Evolutionary conservation across 2,888 invertebrate species (phyloP), one percentile per base, ranked within the genome.

Genomic region (Nudaria mundana): DNA sequence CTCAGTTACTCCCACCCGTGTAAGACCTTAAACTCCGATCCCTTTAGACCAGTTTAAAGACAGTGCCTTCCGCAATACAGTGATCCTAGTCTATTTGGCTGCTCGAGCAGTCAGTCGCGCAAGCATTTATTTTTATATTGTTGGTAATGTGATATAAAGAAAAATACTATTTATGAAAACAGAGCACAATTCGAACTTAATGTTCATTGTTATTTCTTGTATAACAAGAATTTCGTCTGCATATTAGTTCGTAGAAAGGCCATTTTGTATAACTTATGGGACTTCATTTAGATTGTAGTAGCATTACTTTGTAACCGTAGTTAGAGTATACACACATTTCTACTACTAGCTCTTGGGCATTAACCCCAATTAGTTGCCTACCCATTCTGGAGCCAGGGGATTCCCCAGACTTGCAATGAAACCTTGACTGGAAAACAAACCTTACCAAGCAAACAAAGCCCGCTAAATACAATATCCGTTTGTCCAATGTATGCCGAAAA

Each of bases 121-220:
- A 65, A 85, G 87, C 87, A 88, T 88, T 88, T 88, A 88, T 87
- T 86, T 87, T 86, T 82, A 78, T 83, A 82, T 77, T 79, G 79
- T 85, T 83, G 73, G 61, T 72, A 63, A 65, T 70, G 79, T 78
- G 77, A 79, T 78, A 74, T 60, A 60, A 62, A 63, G 51, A 68
- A 59, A 63, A 64, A 69, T n/a, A n/a, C 62, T 73, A 71, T 72
- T 72, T 59, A 66, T 64, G 57, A 54, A 58, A 55, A 63, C 58
- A 65, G 65, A 73, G 69, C 77, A 77, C 72, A 65, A 62, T 54
- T 57, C 44, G 60, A 60, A 51, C 54, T 41, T 44, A 55, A 58
- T 50, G 53, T 58, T 58, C 52, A 48, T 59, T 63, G 60, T 61
- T 66, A 65, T 61, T 44, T 69, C 71, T 74, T 75, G 76, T 77